Base-by-base conservation (phyloP, 2,797 vertebrate genomes). In the Florisuga fusca region DNA sequence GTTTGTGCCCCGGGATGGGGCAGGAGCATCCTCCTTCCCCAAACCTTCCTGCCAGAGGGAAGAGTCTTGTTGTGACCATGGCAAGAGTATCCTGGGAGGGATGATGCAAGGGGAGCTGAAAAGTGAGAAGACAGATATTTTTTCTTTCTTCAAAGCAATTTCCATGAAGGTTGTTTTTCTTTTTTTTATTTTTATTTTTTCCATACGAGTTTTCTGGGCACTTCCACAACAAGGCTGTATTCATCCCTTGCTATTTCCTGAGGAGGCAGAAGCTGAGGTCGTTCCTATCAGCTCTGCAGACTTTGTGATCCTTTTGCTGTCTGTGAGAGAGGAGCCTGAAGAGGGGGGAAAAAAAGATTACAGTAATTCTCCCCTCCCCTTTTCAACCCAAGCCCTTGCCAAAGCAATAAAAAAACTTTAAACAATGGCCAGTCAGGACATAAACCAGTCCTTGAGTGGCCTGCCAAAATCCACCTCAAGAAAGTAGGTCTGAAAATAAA, bases 401-500 rank as follows among this genome's bases (percentile, higher is more conserved):
- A 95, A 86, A 69, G 90, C 80, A 95, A 91, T 96, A 89, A 94
- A 94, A 94, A 89, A 69, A 12, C 41, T 82, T 94, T 73, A 94
- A 95, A 95, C 93, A 95, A 96, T 89, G 89, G 88, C 83, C 71
- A 90, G 89, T 51, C 89, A 61, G 92, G 92, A 97, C 79, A 96
- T 74, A 90, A 96, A 90, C 63, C 94, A 94, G 80, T 22, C 83
- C 83, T 82, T 67, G 63, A 78, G 75, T 15, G 0, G 68, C 84
- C 83, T 91, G 93, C 94, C 95, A 97, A 79, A 88, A 91, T 34
- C 76, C 83, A 94, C 93, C 95, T 93, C 93, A 66, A 96, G 92
- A 87, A 91, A 95, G 67, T 22, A 85, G 63, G 85, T 62, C 89
- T 92, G 84, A 84, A 96, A 97, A 94, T 94, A 96, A 97, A 95